These are phyloP conservation scores for Agrilus cyanescens DNA, from an alignment of 2,888 invertebrate species.

Conservation along the genomic window DNA sequence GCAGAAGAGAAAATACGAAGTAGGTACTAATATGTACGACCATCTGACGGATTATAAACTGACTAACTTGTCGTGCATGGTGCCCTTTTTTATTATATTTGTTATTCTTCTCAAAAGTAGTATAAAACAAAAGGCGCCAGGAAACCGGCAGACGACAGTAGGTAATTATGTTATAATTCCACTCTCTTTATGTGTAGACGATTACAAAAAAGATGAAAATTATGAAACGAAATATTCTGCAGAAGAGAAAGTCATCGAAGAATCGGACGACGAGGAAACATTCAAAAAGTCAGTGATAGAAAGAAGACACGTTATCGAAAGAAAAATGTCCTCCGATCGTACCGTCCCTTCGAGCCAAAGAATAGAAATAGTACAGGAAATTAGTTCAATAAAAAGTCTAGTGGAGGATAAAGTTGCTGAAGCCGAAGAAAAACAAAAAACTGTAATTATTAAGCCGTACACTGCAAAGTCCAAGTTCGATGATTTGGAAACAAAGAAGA, in stretches of 20 bases:
- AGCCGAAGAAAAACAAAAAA: constrained; percentile 40
- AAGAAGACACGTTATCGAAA: constrained; percentile 62
- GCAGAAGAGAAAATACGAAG: too few species aligned
- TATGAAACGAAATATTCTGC: constrained; percentile 70
- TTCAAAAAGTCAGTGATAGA: constrained; percentile 64
- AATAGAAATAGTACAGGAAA: constrained; percentile 62
- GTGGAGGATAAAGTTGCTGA: constrained; percentile 41
- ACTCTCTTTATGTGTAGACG: constrained; percentile 5
- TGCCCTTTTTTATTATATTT: too few species aligned
- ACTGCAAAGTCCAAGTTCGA: constrained; percentile 27
- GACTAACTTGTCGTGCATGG: too few species aligned
- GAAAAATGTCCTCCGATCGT: constrained; percentile 57
- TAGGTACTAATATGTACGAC: too few species aligned
- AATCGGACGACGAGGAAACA: constrained; percentile 47
- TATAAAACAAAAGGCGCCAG: too few species aligned
- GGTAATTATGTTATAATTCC: neutral
- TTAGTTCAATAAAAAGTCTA: constrained; percentile 48
- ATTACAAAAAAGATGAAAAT: constrained; percentile 31
- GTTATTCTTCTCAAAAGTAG: too few species aligned
- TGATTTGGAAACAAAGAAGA: constrained; percentile 27
- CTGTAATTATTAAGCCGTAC: constrained; percentile 8
- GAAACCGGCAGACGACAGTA: too few species aligned
- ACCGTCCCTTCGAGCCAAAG: constrained; percentile 59
- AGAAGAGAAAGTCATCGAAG: constrained; percentile 62
- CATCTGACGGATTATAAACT: too few species aligned